Conservation (phyloP, 2,797 vertebrate species). For the Gadopsis bispinosus region DNA sequence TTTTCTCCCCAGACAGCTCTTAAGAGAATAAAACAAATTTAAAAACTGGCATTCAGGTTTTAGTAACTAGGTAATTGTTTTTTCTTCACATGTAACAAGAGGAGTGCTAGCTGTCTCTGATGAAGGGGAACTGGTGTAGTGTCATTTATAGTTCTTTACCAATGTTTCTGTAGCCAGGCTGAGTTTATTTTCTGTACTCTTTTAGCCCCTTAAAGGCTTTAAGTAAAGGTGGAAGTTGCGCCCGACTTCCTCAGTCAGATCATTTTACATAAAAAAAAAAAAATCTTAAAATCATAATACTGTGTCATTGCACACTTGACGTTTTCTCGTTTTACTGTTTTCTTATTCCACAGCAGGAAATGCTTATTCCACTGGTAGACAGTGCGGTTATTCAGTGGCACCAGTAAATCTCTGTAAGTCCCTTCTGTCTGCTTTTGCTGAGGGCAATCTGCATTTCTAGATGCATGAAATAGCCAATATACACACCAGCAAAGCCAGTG, state of each 20-base stretch:
- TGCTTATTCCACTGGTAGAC: conserved; percentile 85
- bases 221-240: conserved; percentile 7
- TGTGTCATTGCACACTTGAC: conserved; percentile 76
- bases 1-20: conserved; percentile 21
- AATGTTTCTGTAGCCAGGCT: conserved; percentile 14
- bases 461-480: conserved; percentile 84
- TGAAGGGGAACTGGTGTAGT: conserved; percentile 20
- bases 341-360: conserved; percentile 85
- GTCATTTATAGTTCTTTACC: background rate
- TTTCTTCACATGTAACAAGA: conserved; percentile 21
- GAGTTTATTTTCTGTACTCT: background rate
- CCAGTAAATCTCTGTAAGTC: conserved; percentile 87
- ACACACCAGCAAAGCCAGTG: conserved; percentile 74
- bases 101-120: conserved; percentile 63
- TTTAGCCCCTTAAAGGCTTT: conserved; percentile 39
- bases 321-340: conserved; percentile 77
- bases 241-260: conserved; percentile 1
- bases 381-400: conserved; percentile 85
- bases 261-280: conserved; percentile 5
- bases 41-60: background rate
- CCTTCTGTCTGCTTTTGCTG: conserved; percentile 85
- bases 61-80: background rate
- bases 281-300: conserved; percentile 33
- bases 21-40: conserved; percentile 13
- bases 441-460: conserved; percentile 83